These are phyloP conservation scores for Romanogobio albipinnatus DNA, from an alignment of 2,113 vertebrate species.

Conservation along the genomic window DNA sequence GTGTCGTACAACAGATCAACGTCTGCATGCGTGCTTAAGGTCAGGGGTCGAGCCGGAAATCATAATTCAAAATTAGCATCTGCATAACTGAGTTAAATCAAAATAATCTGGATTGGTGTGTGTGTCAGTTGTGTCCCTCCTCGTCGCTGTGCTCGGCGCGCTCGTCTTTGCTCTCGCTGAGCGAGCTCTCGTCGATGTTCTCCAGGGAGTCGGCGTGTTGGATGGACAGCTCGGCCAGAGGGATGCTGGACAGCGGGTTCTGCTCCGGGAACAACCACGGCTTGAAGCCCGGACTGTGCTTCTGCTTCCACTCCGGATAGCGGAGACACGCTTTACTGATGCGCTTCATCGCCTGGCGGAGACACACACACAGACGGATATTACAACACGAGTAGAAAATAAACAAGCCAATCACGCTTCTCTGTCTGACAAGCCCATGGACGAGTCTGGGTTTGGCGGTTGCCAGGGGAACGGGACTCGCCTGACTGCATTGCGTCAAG, in stretches of 20 bases:
- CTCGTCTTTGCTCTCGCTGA: conserved; percentile 83
- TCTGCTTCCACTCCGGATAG: conserved; percentile 90
- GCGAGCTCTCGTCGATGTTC: conserved; percentile 90
- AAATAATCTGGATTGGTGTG: background rate
- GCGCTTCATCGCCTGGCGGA: conserved; percentile 87
- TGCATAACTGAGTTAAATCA: background rate
- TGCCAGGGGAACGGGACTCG: too few species aligned
- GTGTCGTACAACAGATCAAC: background rate
- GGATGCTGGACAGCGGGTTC: conserved; percentile 82
- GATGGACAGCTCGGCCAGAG: conserved; percentile 85
- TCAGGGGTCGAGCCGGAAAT: conserved; percentile 2
- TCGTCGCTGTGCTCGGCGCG: conserved; percentile 86
- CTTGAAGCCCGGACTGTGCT: conserved; percentile 84
- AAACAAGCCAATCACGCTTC: background rate
- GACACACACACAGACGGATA: background rate
- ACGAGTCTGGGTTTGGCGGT: too few species aligned
- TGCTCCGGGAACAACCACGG: conserved; percentile 94
- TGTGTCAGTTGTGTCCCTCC: conserved; percentile 70
- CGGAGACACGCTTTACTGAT: conserved; percentile 91
- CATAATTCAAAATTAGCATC: background rate
- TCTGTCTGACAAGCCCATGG: too few species aligned
- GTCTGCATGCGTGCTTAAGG: conserved; percentile 10
- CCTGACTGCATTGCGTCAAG: too few species aligned
- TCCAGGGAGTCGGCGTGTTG: conserved; percentile 92
- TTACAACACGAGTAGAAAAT: background rate